A percentile compares a stretch with the other conserved stretches of the same genome.
Conservation (phyloP, 2,113 vertebrate species). For the Neogobius melanostomus region DNA sequence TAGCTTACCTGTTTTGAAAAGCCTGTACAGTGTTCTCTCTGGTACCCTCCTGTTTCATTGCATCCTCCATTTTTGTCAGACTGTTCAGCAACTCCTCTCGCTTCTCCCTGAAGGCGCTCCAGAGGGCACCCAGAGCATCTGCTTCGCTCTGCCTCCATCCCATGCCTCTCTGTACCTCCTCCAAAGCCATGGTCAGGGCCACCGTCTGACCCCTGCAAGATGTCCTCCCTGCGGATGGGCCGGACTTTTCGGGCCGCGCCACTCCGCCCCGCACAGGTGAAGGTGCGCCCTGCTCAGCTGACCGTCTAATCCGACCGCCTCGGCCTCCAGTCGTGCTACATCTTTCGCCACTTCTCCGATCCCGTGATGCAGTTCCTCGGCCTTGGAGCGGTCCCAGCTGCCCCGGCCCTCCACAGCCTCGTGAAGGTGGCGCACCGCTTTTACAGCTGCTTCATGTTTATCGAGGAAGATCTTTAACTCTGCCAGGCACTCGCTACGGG, state of each 20-base stretch:
- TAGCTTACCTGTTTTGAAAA: constrained; percentile 87
- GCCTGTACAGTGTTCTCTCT: constrained; percentile 83
- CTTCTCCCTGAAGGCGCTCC: constrained; percentile 81
- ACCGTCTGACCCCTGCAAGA: constrained; percentile 85
- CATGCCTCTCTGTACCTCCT: constrained; percentile 84
- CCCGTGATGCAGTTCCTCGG: constrained; percentile 78
- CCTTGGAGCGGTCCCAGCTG: constrained; percentile 84
- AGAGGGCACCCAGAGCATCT: constrained; percentile 81
- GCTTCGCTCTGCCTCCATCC: constrained; percentile 94
- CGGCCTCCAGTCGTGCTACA: constrained; percentile 78
- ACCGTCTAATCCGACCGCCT: constrained; percentile 81
- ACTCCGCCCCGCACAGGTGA: constrained; percentile 73
- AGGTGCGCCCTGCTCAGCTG: constrained; percentile 87
- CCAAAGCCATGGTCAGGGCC: constrained; percentile 78
- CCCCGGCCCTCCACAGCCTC: constrained; percentile 80
- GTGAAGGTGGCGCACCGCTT: constrained; percentile 73
- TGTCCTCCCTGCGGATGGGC: constrained; percentile 65
- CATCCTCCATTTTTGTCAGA: constrained; percentile 85
- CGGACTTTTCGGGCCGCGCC: constrained; percentile 24
- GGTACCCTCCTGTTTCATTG: constrained; percentile 74
- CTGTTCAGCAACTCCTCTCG: constrained; percentile 86
- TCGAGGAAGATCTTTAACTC: constrained; percentile 79
- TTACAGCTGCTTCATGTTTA: constrained; percentile 55
- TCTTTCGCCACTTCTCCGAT: constrained; percentile 73
- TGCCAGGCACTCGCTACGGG: constrained; percentile 78